Percentiles rank a stretch among this genome's conserved stretches.
Conservation (phyloP, 2,888 invertebrate genomes). For the Periphyllus acericola region DNA sequence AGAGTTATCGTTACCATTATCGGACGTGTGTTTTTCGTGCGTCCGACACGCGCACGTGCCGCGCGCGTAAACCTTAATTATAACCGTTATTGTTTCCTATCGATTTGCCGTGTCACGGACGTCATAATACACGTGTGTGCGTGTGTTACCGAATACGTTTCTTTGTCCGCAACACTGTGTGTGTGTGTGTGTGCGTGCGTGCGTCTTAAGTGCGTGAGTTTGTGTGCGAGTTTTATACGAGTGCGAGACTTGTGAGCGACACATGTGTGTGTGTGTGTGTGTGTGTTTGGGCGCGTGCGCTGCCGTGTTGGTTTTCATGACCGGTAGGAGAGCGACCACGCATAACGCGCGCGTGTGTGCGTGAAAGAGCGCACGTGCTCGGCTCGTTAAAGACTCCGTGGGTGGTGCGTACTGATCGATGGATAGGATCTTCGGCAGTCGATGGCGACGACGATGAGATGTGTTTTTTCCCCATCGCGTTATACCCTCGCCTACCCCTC, state of each 20-base stretch:
- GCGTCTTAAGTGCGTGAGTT: neutral
- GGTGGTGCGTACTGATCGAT: constrained; percentile 39
- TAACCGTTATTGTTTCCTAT: constrained; percentile 11
- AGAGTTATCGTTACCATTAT: neutral
- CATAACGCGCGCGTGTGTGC: neutral
- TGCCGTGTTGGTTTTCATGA: constrained; percentile 54
- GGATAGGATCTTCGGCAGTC: constrained; percentile 1
- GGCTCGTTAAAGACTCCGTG: constrained; percentile 59
- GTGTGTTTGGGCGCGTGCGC: constrained; percentile 36
- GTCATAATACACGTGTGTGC: neutral
- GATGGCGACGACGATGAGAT: constrained; percentile 6
- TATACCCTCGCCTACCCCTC: too few relatives aligned
- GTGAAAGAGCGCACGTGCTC: constrained; percentile 48
- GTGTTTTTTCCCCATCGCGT: neutral
- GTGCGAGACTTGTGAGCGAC: neutral
- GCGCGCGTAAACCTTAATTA: neutral
- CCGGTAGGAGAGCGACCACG: constrained; percentile 49
- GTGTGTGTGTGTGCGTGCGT: neutral
- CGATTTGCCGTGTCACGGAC: constrained; percentile 24
- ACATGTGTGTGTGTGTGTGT: neutral
- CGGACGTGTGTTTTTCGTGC: too few relatives aligned
- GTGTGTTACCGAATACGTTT: neutral
- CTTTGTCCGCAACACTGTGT: too few relatives aligned
- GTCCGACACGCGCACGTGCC: too few relatives aligned
- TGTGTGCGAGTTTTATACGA: neutral